These are phyloP conservation scores for Palythoa caribaeorum DNA, from an alignment of 92 coral and sea anemone genomes.

Conservation along the genomic window DNA sequence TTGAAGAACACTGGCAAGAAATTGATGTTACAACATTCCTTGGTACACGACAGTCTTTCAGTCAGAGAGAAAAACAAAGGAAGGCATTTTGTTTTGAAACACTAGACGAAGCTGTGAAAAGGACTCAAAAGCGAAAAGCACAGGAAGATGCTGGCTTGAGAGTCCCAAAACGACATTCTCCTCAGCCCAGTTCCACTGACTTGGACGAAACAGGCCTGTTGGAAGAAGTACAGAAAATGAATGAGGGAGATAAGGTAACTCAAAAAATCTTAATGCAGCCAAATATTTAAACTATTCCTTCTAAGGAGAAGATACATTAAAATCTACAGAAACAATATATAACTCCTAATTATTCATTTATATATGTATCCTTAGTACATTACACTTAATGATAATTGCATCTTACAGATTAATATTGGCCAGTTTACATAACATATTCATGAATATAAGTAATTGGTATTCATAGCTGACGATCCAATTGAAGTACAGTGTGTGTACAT, in stretches of 20 bases:
- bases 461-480: no score
- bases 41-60: conserved; percentile 40
- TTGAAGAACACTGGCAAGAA: conserved; percentile 52
- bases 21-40: conserved; percentile 36
- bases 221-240: conserved; percentile 44
- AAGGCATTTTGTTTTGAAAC: conserved; percentile 27
- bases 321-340: no score
- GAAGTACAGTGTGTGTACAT: no score
- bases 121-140: conserved; percentile 11
- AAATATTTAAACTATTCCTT: background rate
- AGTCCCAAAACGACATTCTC: conserved; percentile 34
- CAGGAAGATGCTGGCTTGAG: conserved; percentile 34
- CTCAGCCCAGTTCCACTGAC: conserved; percentile 15
- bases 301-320: background rate
- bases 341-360: no score
- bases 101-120: background rate
- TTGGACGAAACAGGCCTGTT: conserved; percentile 42
- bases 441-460: no score
- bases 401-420: no score
- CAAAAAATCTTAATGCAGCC: background rate
- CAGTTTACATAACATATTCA: no score
- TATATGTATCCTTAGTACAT: no score
- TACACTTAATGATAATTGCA: no score
- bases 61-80: conserved; percentile 25
- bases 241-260: conserved; percentile 44